A percentile compares a stretch with the other conserved stretches of the same genome.
phyloP scores from a whole-genome alignment of 2,888 invertebrate genomes.

The Drosophila aldrichi region DNA sequence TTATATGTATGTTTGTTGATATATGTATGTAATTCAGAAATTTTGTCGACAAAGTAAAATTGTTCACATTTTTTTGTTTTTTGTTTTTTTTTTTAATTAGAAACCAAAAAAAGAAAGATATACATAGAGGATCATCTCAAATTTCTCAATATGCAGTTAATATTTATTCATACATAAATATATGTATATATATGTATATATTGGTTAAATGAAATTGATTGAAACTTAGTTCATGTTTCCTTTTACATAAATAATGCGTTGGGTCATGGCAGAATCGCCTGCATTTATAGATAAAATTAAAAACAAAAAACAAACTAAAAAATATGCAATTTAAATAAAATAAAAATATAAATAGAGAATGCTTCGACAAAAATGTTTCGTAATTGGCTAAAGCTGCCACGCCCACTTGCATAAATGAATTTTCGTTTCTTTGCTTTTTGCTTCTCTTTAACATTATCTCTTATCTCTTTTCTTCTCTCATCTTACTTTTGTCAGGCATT shows the following conservation, averaged over 20 bases:
- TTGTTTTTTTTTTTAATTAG: conserved; percentile 16
- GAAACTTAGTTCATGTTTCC: conserved; percentile 2
- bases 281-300: background rate
- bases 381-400: conserved; percentile 9
- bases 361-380: background rate
- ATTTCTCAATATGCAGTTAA: conserved; percentile 7
- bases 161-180: background rate
- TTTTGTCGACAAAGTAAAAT: conserved; percentile 59
- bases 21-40: conserved; percentile 35
- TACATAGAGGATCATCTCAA: conserved; percentile 22
- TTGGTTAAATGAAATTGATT: conserved; percentile 7
- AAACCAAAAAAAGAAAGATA: conserved; percentile 17
- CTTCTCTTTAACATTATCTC: conserved; percentile 15
- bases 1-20: background rate
- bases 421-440: conserved; percentile 19
- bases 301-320: conserved; percentile 27
- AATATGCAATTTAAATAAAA: background rate
- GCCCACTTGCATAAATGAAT: conserved; percentile 18
- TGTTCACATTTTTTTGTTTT: conserved; percentile 43
- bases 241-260: conserved; percentile 8
- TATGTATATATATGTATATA: background rate
- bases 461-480: background rate
- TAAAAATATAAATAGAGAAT: conserved; percentile 8
- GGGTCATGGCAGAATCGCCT: conserved; percentile 33
- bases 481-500: conserved; percentile 32